Percentiles rank a stretch among this genome's conserved stretches.
phyloP scores from a whole-genome alignment of 2,797 vertebrate species.

The Sparidentex hasta region DNA sequence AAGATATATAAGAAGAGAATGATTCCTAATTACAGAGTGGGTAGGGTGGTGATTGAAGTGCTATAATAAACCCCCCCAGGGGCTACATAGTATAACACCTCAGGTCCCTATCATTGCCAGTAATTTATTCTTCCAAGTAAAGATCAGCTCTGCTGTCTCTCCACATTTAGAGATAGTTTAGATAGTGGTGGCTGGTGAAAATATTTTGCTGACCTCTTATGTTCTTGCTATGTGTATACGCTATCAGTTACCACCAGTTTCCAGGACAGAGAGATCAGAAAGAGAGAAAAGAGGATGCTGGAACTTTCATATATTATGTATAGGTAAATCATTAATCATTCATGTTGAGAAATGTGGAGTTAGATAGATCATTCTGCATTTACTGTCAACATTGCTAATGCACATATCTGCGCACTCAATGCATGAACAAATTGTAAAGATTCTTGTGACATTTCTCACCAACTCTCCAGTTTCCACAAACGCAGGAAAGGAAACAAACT shows the following conservation, averaged over 20 bases:
- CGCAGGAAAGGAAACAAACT: neutral
- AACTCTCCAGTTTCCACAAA: neutral
- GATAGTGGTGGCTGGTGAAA: slow-evolving; percentile 19
- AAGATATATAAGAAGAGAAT: slow-evolving; percentile 34
- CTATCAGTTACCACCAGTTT: slow-evolving; percentile 66
- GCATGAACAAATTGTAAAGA: fast-evolving
- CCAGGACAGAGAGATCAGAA: slow-evolving; percentile 31
- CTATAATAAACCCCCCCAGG: slow-evolving; percentile 52
- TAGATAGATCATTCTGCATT: slow-evolving; percentile 10
- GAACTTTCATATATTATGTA: slow-evolving; percentile 77
- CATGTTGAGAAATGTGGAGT: slow-evolving; percentile 47
- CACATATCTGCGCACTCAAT: neutral
- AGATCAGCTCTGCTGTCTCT: slow-evolving; percentile 28
- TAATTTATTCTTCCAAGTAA: slow-evolving; percentile 33
- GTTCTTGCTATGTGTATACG: slow-evolving; percentile 24
- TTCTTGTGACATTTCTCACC: neutral
- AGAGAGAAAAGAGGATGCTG: slow-evolving; percentile 44
- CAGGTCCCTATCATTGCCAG: slow-evolving; percentile 15
- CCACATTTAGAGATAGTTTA: slow-evolving; percentile 6
- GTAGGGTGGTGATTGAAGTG: slow-evolving; percentile 56
- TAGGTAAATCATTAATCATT: slow-evolving; percentile 66
- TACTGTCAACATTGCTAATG: slow-evolving; percentile 19
- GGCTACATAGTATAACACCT: slow-evolving; percentile 50
- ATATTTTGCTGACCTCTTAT: slow-evolving; percentile 23
- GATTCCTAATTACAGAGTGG: slow-evolving; percentile 50